Evolutionary conservation across 92 coral and sea anemone genomes (phyloP).

Genomic region (Zoanthus sansibaricus): DNA sequence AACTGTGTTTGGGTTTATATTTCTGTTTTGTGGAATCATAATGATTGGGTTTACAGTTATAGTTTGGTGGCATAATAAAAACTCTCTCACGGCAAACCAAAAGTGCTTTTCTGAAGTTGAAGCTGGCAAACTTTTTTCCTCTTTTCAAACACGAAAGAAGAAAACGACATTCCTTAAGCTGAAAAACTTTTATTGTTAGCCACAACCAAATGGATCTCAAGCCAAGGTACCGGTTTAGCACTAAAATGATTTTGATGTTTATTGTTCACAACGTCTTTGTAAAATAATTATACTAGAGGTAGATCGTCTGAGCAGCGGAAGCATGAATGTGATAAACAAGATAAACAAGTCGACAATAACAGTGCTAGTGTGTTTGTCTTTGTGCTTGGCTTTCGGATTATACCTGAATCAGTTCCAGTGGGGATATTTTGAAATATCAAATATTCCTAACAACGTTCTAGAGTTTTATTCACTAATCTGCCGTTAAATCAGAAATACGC

Average conservation of each 20-base stretch:
- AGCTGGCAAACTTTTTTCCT: background rate
- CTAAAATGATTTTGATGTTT: background rate
- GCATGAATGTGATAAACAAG: background rate
- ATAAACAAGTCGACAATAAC: background rate
- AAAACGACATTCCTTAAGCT: background rate
- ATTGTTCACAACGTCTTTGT: background rate
- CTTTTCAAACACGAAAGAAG: background rate
- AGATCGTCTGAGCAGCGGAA: background rate
- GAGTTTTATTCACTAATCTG: background rate
- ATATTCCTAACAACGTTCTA: background rate
- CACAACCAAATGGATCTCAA: background rate
- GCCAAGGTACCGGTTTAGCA: background rate
- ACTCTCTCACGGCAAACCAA: background rate
- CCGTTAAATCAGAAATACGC: background rate
- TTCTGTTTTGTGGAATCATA: slow-evolving; percentile 13
- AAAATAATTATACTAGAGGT: background rate
- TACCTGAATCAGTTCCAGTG: background rate
- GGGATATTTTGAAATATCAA: background rate
- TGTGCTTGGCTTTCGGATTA: background rate
- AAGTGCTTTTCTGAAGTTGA: background rate
- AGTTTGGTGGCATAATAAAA: slow-evolving; percentile 12
- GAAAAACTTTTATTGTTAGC: background rate
- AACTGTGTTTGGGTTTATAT: slow-evolving; percentile 36
- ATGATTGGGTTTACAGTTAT: slow-evolving; percentile 8
- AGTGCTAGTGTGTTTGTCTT: background rate